These are phyloP conservation scores for Perognathus longimembris DNA, from an alignment of 2,113 vertebrate species.

Conservation along the genomic window DNA sequence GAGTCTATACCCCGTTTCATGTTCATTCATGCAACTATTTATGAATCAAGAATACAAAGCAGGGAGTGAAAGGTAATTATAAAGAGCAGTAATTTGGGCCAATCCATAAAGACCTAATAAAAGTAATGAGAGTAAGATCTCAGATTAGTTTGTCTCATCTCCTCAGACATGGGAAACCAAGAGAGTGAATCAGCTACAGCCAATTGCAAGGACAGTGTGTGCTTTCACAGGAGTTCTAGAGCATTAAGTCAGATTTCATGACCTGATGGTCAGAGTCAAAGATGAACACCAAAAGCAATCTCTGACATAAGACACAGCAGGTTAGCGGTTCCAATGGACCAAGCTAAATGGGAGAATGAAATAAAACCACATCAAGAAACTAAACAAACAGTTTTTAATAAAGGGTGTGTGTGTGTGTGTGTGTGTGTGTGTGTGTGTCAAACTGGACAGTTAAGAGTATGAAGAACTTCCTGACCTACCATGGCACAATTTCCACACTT, in stretches of 20 bases:
- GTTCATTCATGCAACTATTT: background rate
- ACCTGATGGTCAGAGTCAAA: constrained; percentile 21
- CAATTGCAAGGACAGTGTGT: background rate
- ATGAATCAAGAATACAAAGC: background rate
- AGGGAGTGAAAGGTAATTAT: background rate
- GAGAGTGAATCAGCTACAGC: background rate
- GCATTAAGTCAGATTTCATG: background rate
- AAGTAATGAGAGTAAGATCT: background rate
- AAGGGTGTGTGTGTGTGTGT: background rate
- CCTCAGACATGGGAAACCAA: background rate
- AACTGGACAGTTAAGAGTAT: background rate
- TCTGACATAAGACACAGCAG: background rate
- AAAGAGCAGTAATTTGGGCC: background rate
- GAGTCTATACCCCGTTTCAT: background rate
- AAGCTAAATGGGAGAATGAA: background rate
- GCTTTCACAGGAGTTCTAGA: background rate
- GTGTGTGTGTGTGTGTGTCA: no score
- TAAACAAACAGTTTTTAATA: background rate
- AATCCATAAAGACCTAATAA: background rate
- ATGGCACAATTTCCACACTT: background rate
- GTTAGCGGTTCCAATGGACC: background rate
- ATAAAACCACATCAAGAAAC: background rate
- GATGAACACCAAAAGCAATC: background rate
- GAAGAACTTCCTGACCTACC: background rate
- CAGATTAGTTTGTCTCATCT: background rate